phyloP scores from a whole-genome alignment of 1,140 invertebrate genomes.

The Listronotus bonariensis region DNA sequence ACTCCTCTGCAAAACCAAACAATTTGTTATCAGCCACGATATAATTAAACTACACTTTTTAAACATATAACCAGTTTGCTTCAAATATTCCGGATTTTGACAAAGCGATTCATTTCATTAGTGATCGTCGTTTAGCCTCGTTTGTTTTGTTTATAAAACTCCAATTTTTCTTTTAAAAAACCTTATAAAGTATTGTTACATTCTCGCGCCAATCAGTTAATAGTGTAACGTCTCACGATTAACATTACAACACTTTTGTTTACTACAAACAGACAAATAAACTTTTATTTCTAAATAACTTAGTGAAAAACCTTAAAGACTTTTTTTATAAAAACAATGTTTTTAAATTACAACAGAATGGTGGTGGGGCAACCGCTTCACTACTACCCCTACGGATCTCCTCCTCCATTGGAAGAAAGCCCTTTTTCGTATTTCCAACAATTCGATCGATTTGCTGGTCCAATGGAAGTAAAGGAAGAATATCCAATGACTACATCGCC shows the following conservation, averaged over 20 bases:
- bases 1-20: constrained; percentile 23
- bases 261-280: neutral
- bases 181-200: neutral
- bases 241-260: neutral
- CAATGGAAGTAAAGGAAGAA: constrained; percentile 43
- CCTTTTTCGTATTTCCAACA: constrained; percentile 38
- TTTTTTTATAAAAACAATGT: constrained; percentile 39
- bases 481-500: constrained; percentile 45
- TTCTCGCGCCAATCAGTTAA: neutral
- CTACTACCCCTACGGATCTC: constrained; percentile 40
- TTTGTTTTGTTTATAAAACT: neutral
- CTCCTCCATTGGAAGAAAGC: neutral
- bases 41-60: constrained; percentile 28
- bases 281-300: neutral
- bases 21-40: constrained; percentile 27
- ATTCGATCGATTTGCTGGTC: constrained; percentile 30
- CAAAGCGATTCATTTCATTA: constrained; percentile 19
- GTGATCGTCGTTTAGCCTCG: neutral
- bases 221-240: neutral
- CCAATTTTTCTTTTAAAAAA: too few species aligned
- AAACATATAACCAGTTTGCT: constrained; percentile 33
- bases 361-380: constrained; percentile 51
- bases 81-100: constrained; percentile 32
- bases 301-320: neutral
- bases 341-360: constrained; percentile 47